Evolutionary conservation across 2,888 invertebrate genomes (phyloP), one percentile per base, ranked within the genome.

Genomic region (Aplocera efformata): DNA sequence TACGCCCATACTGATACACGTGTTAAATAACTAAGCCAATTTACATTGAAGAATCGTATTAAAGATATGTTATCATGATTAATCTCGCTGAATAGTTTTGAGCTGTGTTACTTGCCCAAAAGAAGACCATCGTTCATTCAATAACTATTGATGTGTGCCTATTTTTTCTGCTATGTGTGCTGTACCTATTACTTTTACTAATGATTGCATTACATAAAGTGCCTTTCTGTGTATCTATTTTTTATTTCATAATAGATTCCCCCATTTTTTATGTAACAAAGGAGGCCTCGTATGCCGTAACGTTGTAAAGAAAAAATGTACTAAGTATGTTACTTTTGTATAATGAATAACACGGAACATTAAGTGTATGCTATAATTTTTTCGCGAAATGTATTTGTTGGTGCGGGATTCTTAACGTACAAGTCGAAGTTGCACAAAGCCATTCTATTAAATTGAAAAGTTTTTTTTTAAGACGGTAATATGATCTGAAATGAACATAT

Each of bases 211-310:
- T 38, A 53, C 31, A 32, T 32, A 34, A 49, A 50, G 45, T 50
- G 50, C 50, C 36, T 48, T 50, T 50, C 36, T 43, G 25, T 48
- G 50, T 48, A 50, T 40, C 30, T 44, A 48, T 51, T 50, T 50
- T 47, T 53, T 49, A 45, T 40, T 48, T 47, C 49, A 49, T 42
- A 50, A 53, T 45, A 48, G 44, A 37, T 33, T 41, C 30, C 29
- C 28, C 32, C 47, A 42, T 47, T 9, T 33, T 26, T 34, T 29
- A 34, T 23, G 25, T 29, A 37, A 37, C 37, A 37, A 30, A 30
- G 10, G 37, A 24, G 11, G 10, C 10, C 11, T 20, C 23, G 13
- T 7, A 25, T 27, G 37, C 13, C 13, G 24, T 5, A 39, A 11
- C 28, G 11, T 30, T 20, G 25, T 7, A 27, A 26, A 40, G 25